phyloP scores from a whole-genome alignment of 2,888 invertebrate genomes.

The Mantis religiosa region DNA sequence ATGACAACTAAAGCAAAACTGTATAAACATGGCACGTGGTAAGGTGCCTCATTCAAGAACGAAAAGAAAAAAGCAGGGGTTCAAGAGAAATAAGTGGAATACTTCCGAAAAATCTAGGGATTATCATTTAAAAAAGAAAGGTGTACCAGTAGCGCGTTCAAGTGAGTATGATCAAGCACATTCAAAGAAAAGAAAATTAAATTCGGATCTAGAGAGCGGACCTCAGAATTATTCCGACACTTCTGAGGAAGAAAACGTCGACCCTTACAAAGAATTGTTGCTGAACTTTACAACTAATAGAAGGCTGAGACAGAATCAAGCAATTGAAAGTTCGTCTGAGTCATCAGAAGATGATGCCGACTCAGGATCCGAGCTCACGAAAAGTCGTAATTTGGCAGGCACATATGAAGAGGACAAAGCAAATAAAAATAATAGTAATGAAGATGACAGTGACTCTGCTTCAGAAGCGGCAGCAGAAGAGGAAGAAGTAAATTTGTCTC shows the following conservation, averaged over 20 bases:
- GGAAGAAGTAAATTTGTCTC: constrained; percentile 22
- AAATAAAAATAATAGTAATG: constrained; percentile 19
- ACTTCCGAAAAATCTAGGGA: neutral
- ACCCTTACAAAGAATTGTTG: constrained; percentile 49
- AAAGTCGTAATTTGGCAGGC: constrained; percentile 30
- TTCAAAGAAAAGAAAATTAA: neutral
- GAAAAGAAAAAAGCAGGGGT: neutral
- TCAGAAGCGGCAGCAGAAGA: constrained; percentile 33
- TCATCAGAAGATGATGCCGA: neutral
- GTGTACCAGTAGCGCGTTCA: neutral
- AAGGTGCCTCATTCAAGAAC: neutral
- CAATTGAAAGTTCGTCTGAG: constrained; percentile 17
- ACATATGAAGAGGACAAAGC: constrained; percentile 32
- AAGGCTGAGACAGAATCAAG: neutral
- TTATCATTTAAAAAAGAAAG: neutral
- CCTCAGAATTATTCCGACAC: constrained; percentile 39
- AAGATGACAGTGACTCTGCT: constrained; percentile 20
- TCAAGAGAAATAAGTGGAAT: neutral
- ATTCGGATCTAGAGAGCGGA: neutral
- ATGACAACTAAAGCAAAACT: neutral
- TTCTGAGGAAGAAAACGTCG: constrained; percentile 52
- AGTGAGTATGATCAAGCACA: neutral
- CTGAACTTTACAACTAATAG: constrained; percentile 48
- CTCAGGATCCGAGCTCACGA: neutral
- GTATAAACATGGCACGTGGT: constrained; percentile 29